These are phyloP conservation scores for Artibeus lituratus DNA, from an alignment of 2,797 vertebrate species.

Conservation along the genomic window DNA sequence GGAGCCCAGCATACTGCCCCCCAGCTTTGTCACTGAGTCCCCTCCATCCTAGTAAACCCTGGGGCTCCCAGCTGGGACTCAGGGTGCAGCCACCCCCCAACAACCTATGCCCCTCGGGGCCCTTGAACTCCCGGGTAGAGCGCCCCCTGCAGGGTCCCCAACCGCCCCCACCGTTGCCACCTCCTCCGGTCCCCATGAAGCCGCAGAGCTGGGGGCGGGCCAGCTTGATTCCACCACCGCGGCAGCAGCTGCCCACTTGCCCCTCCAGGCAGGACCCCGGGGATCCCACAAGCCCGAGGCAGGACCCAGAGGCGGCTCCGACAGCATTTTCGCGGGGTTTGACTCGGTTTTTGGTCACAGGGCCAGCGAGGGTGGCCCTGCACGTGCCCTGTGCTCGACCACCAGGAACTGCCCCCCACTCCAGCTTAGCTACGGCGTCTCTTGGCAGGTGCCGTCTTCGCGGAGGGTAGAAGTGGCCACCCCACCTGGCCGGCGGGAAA, in stretches of 20 bases:
- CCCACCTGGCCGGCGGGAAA: no score
- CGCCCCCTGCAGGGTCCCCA: background rate
- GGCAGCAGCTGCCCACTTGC: fast-evolving
- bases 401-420: background rate
- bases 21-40: background rate
- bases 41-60: fast-evolving
- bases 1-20: fast-evolving
- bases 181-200: background rate
- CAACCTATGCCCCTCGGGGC: no score
- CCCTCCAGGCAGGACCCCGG: fast-evolving
- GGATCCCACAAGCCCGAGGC: fast-evolving
- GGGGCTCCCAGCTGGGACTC: background rate
- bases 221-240: fast-evolving
- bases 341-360: no score
- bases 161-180: background rate
- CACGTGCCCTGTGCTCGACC: background rate
- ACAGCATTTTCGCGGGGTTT: background rate
- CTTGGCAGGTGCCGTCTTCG: no score
- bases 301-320: background rate
- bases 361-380: background rate
- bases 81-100: background rate
- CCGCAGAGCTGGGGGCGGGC: background rate
- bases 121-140: background rate
- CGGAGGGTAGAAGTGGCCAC: no score
- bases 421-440: no score